These are phyloP conservation scores for Hyposoter dolosus DNA, from an alignment of 2,888 invertebrate genomes.

Conservation along the genomic window DNA sequence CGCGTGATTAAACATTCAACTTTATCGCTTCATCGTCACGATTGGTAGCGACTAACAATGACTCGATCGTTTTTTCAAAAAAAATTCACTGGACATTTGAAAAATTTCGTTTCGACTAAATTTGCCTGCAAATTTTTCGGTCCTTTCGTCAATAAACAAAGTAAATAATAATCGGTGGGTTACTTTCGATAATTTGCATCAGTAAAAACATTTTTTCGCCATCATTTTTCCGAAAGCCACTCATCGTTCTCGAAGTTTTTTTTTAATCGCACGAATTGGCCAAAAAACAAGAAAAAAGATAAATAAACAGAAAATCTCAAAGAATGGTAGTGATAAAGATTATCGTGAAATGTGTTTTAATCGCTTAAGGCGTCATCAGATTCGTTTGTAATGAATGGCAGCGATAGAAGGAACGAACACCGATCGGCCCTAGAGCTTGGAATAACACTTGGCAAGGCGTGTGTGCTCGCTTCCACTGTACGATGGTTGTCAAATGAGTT, in stretches of 20 bases:
- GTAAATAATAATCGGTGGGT: conserved; percentile 25
- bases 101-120: not conserved
- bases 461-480: conserved; percentile 55
- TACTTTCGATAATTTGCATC: not conserved
- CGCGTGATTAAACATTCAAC: not conserved
- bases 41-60: not conserved
- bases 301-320: not conserved
- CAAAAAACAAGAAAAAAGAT: not conserved
- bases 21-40: not conserved
- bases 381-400: conserved; percentile 65
- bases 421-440: conserved; percentile 65
- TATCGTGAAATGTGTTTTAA: conserved; percentile 26
- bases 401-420: conserved; percentile 70
- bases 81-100: not conserved
- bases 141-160: not conserved
- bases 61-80: not conserved
- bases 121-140: conserved; percentile 16
- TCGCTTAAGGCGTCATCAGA: conserved; percentile 39
- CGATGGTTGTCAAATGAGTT: conserved; percentile 55
- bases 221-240: not conserved
- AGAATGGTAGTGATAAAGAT: conserved; percentile 26
- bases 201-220: not conserved
- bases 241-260: not conserved
- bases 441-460: conserved; percentile 57
- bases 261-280: not conserved